Evolutionary conservation across 1,140 invertebrate species (phyloP), one percentile per base, ranked within the genome.

Genomic region (Pemphigus obesinymphae): DNA sequence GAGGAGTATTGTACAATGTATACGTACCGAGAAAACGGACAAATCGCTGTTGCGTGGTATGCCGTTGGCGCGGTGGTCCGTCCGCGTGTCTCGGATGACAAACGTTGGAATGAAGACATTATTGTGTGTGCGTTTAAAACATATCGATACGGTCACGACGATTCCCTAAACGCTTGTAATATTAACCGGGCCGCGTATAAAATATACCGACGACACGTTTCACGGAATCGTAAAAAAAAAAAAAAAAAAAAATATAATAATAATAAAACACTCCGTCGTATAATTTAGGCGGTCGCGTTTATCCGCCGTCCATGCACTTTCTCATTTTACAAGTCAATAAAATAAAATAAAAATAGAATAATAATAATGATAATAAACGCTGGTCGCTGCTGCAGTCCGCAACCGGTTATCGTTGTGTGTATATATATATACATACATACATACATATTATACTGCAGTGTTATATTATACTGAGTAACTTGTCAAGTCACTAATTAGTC

Each of bases 321-420:
- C 75, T 78, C 50, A 78, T 78, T 78, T 78, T 78, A 78, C 75
- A 78, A 55, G 75, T 78, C 75, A 78, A 78, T 78, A 78, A 78
- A 78, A 76, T 70, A 73, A 43, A 50, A 23, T 34, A n/a, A 26
- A 10, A 50, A 43, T 17, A 31, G 26, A n/a, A n/a, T n/a, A 48
- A 43, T 73, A 29, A 29, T 29, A 10, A 29, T 29, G 7, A 29
- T 3, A 34, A 50, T 15, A 31, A 75, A 10, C 48, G n/a, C 72
- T 15, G 29, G 50, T 29, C 26, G 23, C 40, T 29, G 68, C 11
- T 26, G 40, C 23, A 23, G 23, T 15, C 40, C 8, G 68, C 68
- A 70, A 70, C 68, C 68, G 68, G 68, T 70, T 70, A 70, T 70
- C 29, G n/a, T 15, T 40, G 43, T 45, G 43, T 45, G 40, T 70